Percentiles rank a stretch among this genome's conserved stretches.
Conservation (phyloP, 2,113 vertebrate species). For the Leptocoma aspasia region DNA sequence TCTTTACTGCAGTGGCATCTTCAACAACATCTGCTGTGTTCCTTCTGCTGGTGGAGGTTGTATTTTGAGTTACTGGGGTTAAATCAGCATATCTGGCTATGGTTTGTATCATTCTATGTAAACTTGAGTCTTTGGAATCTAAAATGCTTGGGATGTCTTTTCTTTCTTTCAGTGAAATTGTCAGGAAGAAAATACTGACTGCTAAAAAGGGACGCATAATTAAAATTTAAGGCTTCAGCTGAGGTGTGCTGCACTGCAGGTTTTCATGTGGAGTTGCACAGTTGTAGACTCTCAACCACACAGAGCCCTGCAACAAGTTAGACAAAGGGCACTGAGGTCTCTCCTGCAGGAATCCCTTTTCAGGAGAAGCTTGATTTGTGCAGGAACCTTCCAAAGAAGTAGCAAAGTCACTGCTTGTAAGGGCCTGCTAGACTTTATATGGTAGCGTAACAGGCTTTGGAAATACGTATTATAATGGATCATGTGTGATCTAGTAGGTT, state of each 20-base stretch:
- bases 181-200: background rate
- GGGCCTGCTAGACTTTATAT: background rate
- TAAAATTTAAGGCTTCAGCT: background rate
- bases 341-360: background rate
- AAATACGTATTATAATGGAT: background rate
- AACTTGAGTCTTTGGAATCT: background rate
- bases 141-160: background rate
- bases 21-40: background rate
- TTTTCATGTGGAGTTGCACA: background rate
- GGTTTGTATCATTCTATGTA: background rate
- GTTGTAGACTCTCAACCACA: rapidly evolving
- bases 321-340: background rate
- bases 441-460: background rate
- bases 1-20: background rate
- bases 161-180: background rate
- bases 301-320: background rate
- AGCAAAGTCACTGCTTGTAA: background rate
- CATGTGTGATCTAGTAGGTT: background rate
- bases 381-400: background rate
- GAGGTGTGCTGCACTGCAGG: background rate
- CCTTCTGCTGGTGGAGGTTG: background rate
- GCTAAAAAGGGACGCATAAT: background rate
- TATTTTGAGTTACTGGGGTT: background rate
- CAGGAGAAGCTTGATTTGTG: background rate
- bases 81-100: background rate